Base-by-base conservation (phyloP, 2,797 vertebrate species). In the Dendrocincla fuliginosa region DNA sequence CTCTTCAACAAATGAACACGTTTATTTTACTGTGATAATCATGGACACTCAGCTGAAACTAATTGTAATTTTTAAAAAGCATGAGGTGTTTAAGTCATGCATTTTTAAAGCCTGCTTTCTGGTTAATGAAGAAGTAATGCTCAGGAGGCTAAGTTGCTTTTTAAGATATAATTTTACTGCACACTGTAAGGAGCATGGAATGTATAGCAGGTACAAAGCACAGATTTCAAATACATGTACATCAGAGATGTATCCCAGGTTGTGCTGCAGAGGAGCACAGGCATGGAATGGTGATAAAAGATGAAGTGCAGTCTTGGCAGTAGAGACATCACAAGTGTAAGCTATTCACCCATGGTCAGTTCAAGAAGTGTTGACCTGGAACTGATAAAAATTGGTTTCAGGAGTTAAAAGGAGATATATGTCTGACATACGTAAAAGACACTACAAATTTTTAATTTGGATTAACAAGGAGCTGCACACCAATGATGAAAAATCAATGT, bases 21-120 rank as follows among this genome's bases (percentile, higher is more conserved):
- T 46, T 94, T 96, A 69, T 95, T 92, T 84, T 89, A 52, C 24
- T 96, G 63, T 24, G 39, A 61, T 71, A 82, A 89, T 68, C 30
- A 7, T 39, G 37, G 47, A 57, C 47, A 41, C 20, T 84, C 39
- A 75, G 9, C 15, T 95, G 49, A 84, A 96, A 76, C 5, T 25
- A 74, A 80, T 77, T 75, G 44, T 30, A 32, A 22, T 78, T 89
- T 81, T 65, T 6, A 6, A 76, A 82, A 84, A 47, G 19, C 10
- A 14, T 46, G 8, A 84, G 42, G 5, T 47, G 13, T 77, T 73
- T 63, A 61, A 80, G 16, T 47, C 6, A 42, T 71, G 10, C 4
- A 53, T 63, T 71, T 75, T 92, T 46, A 56, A 70, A 56, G 13
- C 5, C 32, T 52, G 5, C 2, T 68, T 89, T 92, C 35, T 70